Conservation (phyloP, 2,797 vertebrate species). For the Notamacropus eugenii region DNA sequence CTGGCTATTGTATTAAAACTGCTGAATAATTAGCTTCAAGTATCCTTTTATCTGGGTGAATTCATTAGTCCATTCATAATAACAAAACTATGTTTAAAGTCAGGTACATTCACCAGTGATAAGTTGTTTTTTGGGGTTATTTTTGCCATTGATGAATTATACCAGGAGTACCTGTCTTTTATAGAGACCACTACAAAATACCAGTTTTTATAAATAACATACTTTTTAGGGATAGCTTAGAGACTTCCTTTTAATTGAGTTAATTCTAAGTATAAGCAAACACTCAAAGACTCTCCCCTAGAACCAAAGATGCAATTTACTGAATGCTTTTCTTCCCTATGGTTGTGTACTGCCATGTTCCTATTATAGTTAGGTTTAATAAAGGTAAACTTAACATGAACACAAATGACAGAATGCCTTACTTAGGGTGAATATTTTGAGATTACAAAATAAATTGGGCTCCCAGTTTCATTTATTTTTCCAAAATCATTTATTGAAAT, state of each 20-base stretch:
- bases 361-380: background rate
- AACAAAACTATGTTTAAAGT: slow-evolving; percentile 34
- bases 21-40: background rate
- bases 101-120: background rate
- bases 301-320: background rate
- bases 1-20: slow-evolving; percentile 13
- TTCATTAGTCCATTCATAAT: slow-evolving; percentile 3
- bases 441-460: slow-evolving; percentile 13
- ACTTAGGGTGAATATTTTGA: slow-evolving; percentile 26
- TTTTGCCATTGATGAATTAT: slow-evolving; percentile 18
- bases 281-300: slow-evolving; percentile 1
- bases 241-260: background rate
- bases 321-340: background rate
- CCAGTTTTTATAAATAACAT: background rate
- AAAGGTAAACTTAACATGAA: slow-evolving; percentile 12
- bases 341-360: slow-evolving; percentile 39
- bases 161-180: background rate
- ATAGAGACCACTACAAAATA: slow-evolving; percentile 36
- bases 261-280: slow-evolving; percentile 13
- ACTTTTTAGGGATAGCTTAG: background rate
- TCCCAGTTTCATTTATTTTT: slow-evolving; percentile 10
- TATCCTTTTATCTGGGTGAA: background rate
- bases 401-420: slow-evolving; percentile 19
- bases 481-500: slow-evolving; percentile 52
- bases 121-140: background rate